Evolutionary conservation across 2,888 invertebrate species (phyloP).

Genomic region (Busseola fusca): DNA sequence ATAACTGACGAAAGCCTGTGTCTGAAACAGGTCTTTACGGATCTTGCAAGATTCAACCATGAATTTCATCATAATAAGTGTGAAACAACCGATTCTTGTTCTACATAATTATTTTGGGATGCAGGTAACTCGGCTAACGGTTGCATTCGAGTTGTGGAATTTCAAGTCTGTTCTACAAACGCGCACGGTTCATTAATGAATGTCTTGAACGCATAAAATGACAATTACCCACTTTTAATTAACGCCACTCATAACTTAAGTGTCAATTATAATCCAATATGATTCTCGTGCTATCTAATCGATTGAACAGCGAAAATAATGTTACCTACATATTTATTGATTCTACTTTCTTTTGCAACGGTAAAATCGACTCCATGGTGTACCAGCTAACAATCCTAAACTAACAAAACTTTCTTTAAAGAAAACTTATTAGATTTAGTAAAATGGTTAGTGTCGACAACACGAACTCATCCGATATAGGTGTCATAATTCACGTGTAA

Average conservation of each 20-base stretch:
- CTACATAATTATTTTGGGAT: slow-evolving; percentile 20
- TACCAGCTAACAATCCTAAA: slow-evolving; percentile 57
- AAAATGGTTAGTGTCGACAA: slow-evolving; percentile 62
- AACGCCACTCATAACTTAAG: slow-evolving; percentile 48
- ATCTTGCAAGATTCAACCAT: slow-evolving; percentile 5
- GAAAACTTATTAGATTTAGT: slow-evolving; percentile 64
- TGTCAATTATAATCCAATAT: slow-evolving; percentile 77
- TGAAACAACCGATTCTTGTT: slow-evolving; percentile 17
- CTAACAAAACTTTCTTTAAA: slow-evolving; percentile 68
- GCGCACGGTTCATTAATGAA: slow-evolving; percentile 46
- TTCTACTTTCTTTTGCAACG: slow-evolving; percentile 82
- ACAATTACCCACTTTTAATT: slow-evolving; percentile 53
- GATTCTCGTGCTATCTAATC: slow-evolving; percentile 73
- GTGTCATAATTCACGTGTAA: slow-evolving; percentile 86
- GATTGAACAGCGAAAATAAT: slow-evolving; percentile 71
- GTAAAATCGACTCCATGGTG: slow-evolving; percentile 71
- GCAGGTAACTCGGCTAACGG: slow-evolving; percentile 42
- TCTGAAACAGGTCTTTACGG: slow-evolving; percentile 10
- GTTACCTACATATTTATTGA: slow-evolving; percentile 72
- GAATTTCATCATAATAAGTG: slow-evolving; percentile 5
- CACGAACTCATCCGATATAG: slow-evolving; percentile 68
- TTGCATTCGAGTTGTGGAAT: slow-evolving; percentile 42
- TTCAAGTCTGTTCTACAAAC: slow-evolving; percentile 37
- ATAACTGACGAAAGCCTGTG: background rate
- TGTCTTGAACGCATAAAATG: slow-evolving; percentile 46